These are phyloP conservation scores for Sphaerophoria taeniata DNA, from an alignment of 2,888 invertebrate species.

Conservation along the genomic window DNA sequence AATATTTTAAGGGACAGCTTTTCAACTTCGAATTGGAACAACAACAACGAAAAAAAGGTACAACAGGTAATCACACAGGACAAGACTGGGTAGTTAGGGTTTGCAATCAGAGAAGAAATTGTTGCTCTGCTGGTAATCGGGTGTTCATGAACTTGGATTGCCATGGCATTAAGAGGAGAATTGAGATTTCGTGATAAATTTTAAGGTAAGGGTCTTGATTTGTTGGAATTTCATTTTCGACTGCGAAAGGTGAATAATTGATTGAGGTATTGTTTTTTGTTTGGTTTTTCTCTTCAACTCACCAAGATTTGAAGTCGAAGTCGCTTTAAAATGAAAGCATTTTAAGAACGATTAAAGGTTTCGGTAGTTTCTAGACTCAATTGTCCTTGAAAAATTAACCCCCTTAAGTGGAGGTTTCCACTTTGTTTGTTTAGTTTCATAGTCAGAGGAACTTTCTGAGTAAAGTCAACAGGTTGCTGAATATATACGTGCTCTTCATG, in stretches of 20 bases:
- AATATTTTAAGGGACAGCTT: slow-evolving; percentile 3
- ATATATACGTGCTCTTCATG: slow-evolving; percentile 48
- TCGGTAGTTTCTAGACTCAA: background rate
- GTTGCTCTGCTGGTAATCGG: slow-evolving; percentile 55
- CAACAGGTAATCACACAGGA: slow-evolving; percentile 54
- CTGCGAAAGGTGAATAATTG: background rate
- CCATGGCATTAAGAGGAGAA: slow-evolving; percentile 10
- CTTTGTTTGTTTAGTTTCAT: background rate
- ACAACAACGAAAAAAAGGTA: slow-evolving; percentile 17
- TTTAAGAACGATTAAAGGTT: slow-evolving; percentile 8
- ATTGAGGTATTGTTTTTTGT: slow-evolving; percentile 8
- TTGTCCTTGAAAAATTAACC: slow-evolving; percentile 10
- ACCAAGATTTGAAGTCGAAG: too few species aligned
- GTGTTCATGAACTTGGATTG: slow-evolving; percentile 40
- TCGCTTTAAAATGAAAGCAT: background rate
- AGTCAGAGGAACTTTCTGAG: background rate
- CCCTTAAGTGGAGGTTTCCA: background rate
- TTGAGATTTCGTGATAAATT: slow-evolving; percentile 39
- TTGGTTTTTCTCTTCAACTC: slow-evolving; percentile 6
- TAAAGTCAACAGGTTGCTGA: slow-evolving; percentile 47
- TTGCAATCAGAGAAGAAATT: slow-evolving; percentile 57
- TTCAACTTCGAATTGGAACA: background rate
- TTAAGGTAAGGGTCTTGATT: slow-evolving; percentile 1
- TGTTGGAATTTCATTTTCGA: background rate
- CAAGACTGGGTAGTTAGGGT: slow-evolving; percentile 15